Percentiles rank a stretch among this genome's conserved stretches.
These are phyloP conservation scores for Dynastes maya DNA, from an alignment of 2,888 invertebrate species.

Conservation along the genomic window DNA sequence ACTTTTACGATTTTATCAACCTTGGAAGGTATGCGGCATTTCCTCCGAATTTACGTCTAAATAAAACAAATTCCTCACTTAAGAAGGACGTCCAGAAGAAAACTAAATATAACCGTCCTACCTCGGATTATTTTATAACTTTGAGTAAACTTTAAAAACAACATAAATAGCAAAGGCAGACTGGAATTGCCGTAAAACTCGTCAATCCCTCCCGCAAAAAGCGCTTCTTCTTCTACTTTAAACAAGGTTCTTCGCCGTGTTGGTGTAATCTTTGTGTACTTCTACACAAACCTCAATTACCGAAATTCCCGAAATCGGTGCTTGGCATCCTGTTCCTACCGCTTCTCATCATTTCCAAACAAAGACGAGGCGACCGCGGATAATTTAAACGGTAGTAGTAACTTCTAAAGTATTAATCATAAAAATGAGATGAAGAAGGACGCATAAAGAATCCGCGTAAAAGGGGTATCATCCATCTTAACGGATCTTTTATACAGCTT, in stretches of 20 bases:
- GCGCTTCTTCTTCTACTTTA: neutral
- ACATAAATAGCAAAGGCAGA: neutral
- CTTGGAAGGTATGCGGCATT: too few species aligned
- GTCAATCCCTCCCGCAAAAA: neutral
- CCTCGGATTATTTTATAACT: neutral
- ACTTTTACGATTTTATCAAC: too few species aligned
- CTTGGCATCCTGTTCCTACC: neutral
- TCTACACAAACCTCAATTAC: conserved; percentile 30
- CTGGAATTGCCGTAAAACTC: neutral
- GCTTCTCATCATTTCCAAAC: conserved; percentile 4
- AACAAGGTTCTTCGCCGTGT: neutral
- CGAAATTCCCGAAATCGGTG: neutral
- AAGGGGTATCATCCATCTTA: conserved; percentile 43
- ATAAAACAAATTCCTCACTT: too few species aligned
- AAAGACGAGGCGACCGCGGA: conserved; percentile 14
- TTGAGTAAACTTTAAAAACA: neutral
- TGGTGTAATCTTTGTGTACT: conserved; percentile 26
- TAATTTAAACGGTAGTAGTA: conserved; percentile 42
- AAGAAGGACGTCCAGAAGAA: too few species aligned
- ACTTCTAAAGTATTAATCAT: conserved; percentile 46
- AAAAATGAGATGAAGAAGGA: conserved; percentile 36
- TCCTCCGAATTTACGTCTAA: too few species aligned
- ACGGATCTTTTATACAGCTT: conserved; percentile 30
- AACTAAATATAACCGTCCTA: too few species aligned
- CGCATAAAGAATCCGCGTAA: conserved; percentile 25